A percentile compares a stretch with the other conserved stretches of the same genome.
Evolutionary conservation across 1,140 invertebrate species (phyloP).

Genomic region (Tachypleus tridentatus): DNA sequence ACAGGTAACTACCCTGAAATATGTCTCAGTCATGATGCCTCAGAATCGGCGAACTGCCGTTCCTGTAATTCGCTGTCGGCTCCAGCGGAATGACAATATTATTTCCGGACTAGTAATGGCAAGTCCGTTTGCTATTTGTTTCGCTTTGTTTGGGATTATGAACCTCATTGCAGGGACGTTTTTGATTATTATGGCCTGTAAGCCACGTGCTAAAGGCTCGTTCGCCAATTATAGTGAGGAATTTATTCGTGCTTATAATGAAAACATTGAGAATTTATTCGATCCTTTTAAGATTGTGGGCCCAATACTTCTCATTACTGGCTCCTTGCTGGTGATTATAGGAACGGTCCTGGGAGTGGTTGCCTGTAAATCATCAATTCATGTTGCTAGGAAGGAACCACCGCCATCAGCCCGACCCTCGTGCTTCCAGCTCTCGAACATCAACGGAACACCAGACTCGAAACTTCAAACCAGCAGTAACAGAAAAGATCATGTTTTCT

Average conservation of each 20-base stretch:
- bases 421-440: too few species aligned
- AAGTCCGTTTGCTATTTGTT: constrained; percentile 12
- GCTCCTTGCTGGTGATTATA: constrained; percentile 8
- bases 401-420: not conserved
- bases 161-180: constrained; percentile 15
- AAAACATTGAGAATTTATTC: not conserved
- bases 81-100: too few species aligned
- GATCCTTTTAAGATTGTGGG: constrained; percentile 14
- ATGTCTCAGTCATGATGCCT: too few species aligned
- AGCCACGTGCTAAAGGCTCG: not conserved
- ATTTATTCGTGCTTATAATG: not conserved
- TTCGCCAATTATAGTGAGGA: not conserved
- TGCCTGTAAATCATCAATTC: constrained; percentile 10
- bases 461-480: too few species aligned
- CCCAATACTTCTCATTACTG: constrained; percentile 10
- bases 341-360: constrained; percentile 8
- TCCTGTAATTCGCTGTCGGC: too few species aligned
- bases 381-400: constrained; percentile 1
- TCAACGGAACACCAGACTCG: too few species aligned
- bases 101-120: constrained; percentile 11
- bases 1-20: too few species aligned
- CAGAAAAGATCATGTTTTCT: too few species aligned
- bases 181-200: constrained; percentile 9
- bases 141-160: constrained; percentile 13
- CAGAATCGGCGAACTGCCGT: too few species aligned